A percentile compares a stretch with the other conserved stretches of the same genome.
Conservation (phyloP, 2,797 vertebrate genomes). For the Crenuchus spilurus region DNA sequence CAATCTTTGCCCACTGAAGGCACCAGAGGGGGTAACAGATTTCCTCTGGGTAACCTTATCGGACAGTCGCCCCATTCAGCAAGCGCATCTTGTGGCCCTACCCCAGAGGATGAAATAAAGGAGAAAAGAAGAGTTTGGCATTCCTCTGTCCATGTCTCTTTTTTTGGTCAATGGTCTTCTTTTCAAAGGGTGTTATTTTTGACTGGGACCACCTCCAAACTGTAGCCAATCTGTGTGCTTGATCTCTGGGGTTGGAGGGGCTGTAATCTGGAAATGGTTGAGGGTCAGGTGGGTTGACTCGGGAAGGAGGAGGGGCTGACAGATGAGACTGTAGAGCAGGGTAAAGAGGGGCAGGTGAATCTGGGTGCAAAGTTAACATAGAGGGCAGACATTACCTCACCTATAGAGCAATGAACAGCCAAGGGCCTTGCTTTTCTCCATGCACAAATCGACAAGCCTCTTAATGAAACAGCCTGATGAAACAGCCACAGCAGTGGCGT, state of each 20-base stretch:
- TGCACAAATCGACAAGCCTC: slow-evolving; percentile 2
- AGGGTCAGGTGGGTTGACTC: slow-evolving; percentile 28
- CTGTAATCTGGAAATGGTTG: slow-evolving; percentile 21
- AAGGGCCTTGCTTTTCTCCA: slow-evolving; percentile 22
- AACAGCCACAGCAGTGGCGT: background rate
- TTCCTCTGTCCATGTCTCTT: slow-evolving; percentile 42
- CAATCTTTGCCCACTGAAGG: slow-evolving; percentile 45
- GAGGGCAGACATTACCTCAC: slow-evolving; percentile 51
- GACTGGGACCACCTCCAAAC: slow-evolving; percentile 55
- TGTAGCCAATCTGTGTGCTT: slow-evolving; percentile 42
- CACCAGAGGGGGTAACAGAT: slow-evolving; percentile 61
- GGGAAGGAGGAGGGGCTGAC: slow-evolving; percentile 34
- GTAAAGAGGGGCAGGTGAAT: slow-evolving; percentile 38
- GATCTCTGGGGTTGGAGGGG: slow-evolving; percentile 39
- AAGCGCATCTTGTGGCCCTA: slow-evolving; percentile 58
- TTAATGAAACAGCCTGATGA: slow-evolving; percentile 14
- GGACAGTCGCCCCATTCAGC: slow-evolving; percentile 72
- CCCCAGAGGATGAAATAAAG: slow-evolving; percentile 44
- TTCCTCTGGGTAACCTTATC: slow-evolving; percentile 63
- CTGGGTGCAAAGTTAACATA: slow-evolving; percentile 48
- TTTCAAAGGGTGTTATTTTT: slow-evolving; percentile 53
- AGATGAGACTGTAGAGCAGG: slow-evolving; percentile 25
- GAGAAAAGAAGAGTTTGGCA: slow-evolving; percentile 55
- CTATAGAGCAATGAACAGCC: slow-evolving; percentile 26
- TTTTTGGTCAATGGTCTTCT: slow-evolving; percentile 45